phyloP scores from a whole-genome alignment of 1,140 invertebrate species.

The Eriocheir sinensis region DNA sequence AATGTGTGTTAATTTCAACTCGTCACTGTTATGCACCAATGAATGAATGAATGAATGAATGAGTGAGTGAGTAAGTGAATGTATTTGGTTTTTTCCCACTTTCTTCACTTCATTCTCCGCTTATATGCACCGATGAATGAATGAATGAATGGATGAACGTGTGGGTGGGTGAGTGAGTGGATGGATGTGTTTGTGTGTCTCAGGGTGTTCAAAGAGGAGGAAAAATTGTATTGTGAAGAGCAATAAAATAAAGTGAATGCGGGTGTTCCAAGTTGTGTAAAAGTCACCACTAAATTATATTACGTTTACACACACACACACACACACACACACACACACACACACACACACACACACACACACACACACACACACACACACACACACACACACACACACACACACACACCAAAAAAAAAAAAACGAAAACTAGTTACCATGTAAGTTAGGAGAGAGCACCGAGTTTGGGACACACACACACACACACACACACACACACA shows the following conservation, averaged over 20 bases:
- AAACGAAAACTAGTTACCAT: neutral
- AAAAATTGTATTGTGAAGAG: neutral
- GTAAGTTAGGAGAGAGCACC: too few relatives aligned
- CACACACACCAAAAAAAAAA: neutral
- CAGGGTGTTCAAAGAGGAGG: neutral
- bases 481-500: slow-evolving; percentile 41
- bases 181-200: neutral
- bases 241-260: neutral
- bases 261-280: too few relatives aligned
- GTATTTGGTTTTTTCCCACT: too few relatives aligned
- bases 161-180: neutral
- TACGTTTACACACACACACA: slow-evolving; percentile 28
- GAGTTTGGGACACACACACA: neutral
- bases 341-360: neutral
- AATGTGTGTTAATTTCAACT: too few relatives aligned
- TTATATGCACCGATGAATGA: neutral
- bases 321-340: slow-evolving; percentile 31
- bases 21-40: too few relatives aligned
- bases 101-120: too few relatives aligned
- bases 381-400: slow-evolving; percentile 4
- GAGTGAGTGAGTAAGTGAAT: too few relatives aligned
- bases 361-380: slow-evolving; percentile 4
- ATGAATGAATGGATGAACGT: neutral
- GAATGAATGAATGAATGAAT: too few relatives aligned
- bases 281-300: too few relatives aligned